Evolutionary conservation across 2,113 vertebrate species (phyloP), one percentile per base, ranked within the genome.

Genomic region (Gymnogyps californianus): DNA sequence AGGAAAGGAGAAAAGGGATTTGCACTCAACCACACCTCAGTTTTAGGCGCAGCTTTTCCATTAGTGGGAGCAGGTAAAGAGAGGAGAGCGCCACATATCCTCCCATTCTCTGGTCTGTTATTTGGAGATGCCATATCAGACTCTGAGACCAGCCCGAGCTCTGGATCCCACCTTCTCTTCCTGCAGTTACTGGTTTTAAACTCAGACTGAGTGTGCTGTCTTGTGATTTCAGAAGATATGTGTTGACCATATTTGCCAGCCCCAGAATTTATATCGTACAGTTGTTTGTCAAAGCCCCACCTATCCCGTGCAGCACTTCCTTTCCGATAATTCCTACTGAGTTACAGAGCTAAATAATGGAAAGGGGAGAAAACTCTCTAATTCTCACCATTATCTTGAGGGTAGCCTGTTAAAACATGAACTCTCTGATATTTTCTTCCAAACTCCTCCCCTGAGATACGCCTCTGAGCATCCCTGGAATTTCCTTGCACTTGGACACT

Each of bases 391-490:
- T 66, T 96, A 94, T 96, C 96, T 91, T 31, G 38, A 85, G 75
- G 55, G n/a, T 24, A 76, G 84, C 57, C 93, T 96, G 96, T 95
- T 88, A 83, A 96, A 97, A 97, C 91, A 97, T 19, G 20, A 96
- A n/a, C 54, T 52, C 29, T 32, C 72, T 85, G 94, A 89, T 95
- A 95, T 83, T 87, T 96, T 80, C 71, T 75, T 81, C 64, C 83
- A 67, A 66, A 67, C 32, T 83, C 59, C 64, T 94, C 67, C 76
- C 5, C 34, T 65, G 83, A 19, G 54, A 85, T 85, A 96, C 0
- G 58, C 32, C 70, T 58, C 49, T 58, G 77, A 85, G 36, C 78
- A 87, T 80, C 89, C 62, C 66, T 84, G 91, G 93, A 91, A 96
- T 96, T 96, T 96, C 91, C 94, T 93, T 69, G 77, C 44, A 6